These are phyloP conservation scores for Flexamia atlantica DNA, from an alignment of 2,888 invertebrate species.

Conservation along the genomic window DNA sequence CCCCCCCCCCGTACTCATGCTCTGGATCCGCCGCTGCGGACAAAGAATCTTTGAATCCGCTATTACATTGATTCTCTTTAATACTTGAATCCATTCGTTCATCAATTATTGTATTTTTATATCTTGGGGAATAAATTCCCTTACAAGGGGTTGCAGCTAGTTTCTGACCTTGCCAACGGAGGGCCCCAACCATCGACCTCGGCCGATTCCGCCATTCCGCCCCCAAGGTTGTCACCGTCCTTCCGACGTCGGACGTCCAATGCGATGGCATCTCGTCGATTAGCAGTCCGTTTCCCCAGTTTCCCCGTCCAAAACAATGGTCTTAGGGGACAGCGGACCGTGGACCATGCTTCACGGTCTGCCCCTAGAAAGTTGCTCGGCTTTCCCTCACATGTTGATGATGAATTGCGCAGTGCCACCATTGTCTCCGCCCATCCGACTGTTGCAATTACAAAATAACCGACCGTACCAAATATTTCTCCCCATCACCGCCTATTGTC, in stretches of 20 bases:
- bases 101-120: too few species aligned
- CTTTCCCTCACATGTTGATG: conserved; percentile 35
- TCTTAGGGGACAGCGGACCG: conserved; percentile 3
- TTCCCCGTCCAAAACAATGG: neutral
- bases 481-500: conserved; percentile 10
- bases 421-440: conserved; percentile 53
- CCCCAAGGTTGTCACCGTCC: conserved; percentile 20
- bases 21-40: too few species aligned
- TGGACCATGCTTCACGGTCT: conserved; percentile 11
- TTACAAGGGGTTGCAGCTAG: too few species aligned
- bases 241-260: neutral
- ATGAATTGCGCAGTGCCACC: conserved; percentile 35
- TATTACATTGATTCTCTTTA: too few species aligned
- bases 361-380: conserved; percentile 30
- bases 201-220: neutral
- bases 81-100: too few species aligned
- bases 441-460: conserved; percentile 58
- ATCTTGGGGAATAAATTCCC: too few species aligned
- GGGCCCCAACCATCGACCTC: too few species aligned
- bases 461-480: conserved; percentile 48
- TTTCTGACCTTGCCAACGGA: too few species aligned
- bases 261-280: neutral
- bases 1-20: too few species aligned
- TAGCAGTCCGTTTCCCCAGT: neutral
- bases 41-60: too few species aligned